These are phyloP conservation scores for Miltochrista miniata DNA, from an alignment of 2,888 invertebrate genomes.

Conservation along the genomic window DNA sequence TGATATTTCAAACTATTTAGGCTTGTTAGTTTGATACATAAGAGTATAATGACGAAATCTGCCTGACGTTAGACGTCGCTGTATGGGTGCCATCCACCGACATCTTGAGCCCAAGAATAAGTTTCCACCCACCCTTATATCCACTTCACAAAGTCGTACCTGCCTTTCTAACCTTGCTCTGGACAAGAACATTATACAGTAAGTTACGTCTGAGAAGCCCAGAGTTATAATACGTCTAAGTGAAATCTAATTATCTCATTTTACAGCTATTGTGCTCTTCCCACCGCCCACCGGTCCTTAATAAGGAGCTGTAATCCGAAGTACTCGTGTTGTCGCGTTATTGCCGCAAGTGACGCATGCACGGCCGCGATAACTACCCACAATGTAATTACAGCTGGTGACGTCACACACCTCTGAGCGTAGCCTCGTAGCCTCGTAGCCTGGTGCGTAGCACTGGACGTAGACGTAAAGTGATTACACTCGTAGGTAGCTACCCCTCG, in stretches of 20 bases:
- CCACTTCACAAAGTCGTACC: background rate
- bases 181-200: background rate
- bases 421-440: no score
- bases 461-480: background rate
- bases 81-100: no score
- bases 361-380: background rate
- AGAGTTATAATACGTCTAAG: background rate
- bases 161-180: no score
- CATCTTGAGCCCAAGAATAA: no score
- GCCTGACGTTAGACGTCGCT: no score
- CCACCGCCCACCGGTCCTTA: background rate
- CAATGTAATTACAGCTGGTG: background rate
- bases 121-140: no score
- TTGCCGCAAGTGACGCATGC: background rate
- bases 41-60: no score
- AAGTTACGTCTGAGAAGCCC: background rate
- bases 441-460: background rate
- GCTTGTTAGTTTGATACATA: no score
- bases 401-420: background rate
- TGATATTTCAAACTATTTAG: no score
- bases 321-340: background rate
- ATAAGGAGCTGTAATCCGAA: slow-evolving; percentile 1
- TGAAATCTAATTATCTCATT: background rate
- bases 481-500: no score
- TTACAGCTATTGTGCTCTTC: background rate